Percentiles rank a stretch among this genome's conserved stretches.
Conservation (phyloP, 2,888 invertebrate genomes). For the Amphimallon solstitiale region DNA sequence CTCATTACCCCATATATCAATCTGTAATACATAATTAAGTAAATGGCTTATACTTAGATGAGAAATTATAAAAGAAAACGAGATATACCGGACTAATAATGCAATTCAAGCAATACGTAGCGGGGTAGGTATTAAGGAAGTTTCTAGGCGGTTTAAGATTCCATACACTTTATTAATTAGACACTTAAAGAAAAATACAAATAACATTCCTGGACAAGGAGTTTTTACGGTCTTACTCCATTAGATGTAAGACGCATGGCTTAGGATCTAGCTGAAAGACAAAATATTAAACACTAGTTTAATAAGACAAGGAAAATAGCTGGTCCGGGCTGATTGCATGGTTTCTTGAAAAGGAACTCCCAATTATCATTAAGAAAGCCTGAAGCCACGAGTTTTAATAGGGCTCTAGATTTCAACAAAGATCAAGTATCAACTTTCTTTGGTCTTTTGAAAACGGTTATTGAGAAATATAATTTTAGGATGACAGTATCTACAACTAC, state of each 20-base stretch:
- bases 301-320: slow-evolving; percentile 16
- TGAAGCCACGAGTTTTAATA: slow-evolving; percentile 43
- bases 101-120: too few species aligned
- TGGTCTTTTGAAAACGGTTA: slow-evolving; percentile 44
- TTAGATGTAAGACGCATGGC: slow-evolving; percentile 1
- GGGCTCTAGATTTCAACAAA: slow-evolving; percentile 48
- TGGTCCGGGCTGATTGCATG: slow-evolving; percentile 24
- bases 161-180: too few species aligned
- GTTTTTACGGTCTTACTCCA: neutral
- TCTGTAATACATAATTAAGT: neutral
- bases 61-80: too few species aligned
- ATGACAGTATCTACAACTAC: slow-evolving; percentile 52
- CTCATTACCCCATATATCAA: slow-evolving; percentile 8
- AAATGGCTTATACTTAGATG: too few species aligned
- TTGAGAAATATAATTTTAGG: slow-evolving; percentile 41
- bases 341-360: slow-evolving; percentile 23
- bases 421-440: slow-evolving; percentile 46
- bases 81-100: too few species aligned
- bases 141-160: too few species aligned
- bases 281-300: slow-evolving; percentile 21
- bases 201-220: neutral
- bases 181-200: neutral
- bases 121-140: too few species aligned
- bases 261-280: too few species aligned
- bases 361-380: slow-evolving; percentile 43